phyloP scores from a whole-genome alignment of 2,113 vertebrate species.

The Rhagologus leucostigma region DNA sequence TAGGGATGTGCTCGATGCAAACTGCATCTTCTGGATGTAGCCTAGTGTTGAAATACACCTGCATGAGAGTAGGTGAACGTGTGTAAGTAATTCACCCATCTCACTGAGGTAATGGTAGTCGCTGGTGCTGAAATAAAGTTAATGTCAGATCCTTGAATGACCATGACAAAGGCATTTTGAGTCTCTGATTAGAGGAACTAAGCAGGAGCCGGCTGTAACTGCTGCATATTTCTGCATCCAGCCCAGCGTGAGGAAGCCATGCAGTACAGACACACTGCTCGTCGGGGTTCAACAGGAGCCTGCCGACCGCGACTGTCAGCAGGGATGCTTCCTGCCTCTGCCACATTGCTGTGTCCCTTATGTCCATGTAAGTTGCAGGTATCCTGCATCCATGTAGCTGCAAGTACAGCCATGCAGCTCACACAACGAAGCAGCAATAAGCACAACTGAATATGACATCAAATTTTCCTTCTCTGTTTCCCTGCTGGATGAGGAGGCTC shows the following conservation, averaged over 20 bases:
- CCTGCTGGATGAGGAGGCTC: background rate
- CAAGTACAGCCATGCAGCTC: accelerated
- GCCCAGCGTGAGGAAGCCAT: background rate
- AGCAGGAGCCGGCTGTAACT: background rate
- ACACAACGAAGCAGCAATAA: background rate
- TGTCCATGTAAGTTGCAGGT: accelerated
- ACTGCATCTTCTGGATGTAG: background rate
- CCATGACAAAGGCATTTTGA: background rate
- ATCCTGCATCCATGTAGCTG: background rate
- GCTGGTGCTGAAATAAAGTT: background rate
- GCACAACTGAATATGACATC: background rate
- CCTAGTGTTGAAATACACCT: background rate
- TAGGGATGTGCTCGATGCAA: background rate
- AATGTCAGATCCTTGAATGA: background rate
- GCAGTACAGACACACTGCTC: background rate
- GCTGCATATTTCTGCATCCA: background rate
- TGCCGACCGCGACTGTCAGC: accelerated
- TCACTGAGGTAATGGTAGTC: background rate
- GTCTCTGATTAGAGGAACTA: background rate
- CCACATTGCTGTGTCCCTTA: background rate
- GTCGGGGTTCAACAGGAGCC: background rate
- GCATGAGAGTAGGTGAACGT: background rate
- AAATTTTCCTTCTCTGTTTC: background rate
- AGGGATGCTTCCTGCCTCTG: background rate
- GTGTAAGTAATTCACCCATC: background rate